A percentile compares a stretch with the other conserved stretches of the same genome.
Evolutionary conservation across 2,113 vertebrate genomes (phyloP).

Genomic region (Nipponia nippon): DNA sequence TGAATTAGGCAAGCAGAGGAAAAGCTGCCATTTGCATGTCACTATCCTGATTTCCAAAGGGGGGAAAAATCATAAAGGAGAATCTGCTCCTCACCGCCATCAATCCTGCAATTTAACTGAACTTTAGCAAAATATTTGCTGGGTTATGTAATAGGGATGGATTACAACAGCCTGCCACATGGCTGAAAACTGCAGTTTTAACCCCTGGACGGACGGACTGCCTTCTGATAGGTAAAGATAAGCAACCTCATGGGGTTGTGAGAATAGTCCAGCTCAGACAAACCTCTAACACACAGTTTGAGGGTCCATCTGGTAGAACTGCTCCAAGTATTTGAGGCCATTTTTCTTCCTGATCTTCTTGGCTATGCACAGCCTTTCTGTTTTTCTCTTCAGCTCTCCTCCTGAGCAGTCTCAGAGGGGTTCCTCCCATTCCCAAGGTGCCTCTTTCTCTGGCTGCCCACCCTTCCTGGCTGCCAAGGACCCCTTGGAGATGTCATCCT

Average conservation of each 20-base stretch:
- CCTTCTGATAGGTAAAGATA: neutral
- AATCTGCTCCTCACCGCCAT: neutral
- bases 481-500: neutral
- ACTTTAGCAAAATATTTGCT: conserved; percentile 55
- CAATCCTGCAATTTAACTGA: conserved; percentile 23
- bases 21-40: neutral
- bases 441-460: neutral
- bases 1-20: neutral
- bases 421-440: neutral
- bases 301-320: neutral
- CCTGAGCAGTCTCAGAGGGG: neutral
- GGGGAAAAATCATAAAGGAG: neutral
- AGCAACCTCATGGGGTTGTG: neutral
- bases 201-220: neutral
- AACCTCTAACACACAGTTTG: neutral
- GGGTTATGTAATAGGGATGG: conserved; percentile 4
- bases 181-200: conserved; percentile 22
- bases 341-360: neutral
- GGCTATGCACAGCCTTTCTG: neutral
- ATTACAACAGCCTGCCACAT: conserved; percentile 38
- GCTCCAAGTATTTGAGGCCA: neutral
- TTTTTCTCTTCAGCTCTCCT: neutral
- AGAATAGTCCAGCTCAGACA: neutral
- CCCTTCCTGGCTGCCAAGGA: neutral
- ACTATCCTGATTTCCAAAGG: neutral